Conservation (phyloP, 1,140 invertebrate species). For the Hydropsyche tenuis region DNA sequence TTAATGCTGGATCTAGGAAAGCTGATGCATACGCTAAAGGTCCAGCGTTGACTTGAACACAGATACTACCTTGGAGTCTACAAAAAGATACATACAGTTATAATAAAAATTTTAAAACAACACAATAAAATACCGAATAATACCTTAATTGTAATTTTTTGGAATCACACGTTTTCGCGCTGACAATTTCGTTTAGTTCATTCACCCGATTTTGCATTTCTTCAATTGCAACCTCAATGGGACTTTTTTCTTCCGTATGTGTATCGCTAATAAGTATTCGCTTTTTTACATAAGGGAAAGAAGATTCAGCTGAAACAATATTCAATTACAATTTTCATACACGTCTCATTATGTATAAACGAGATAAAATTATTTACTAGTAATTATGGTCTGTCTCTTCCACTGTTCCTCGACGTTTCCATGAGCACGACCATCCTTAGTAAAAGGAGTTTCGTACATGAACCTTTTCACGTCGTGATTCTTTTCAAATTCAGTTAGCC, state of each 20-base stretch:
- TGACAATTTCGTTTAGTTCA: conserved; percentile 85
- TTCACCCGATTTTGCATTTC: conserved; percentile 87
- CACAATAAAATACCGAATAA: neutral
- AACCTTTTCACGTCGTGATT: conserved; percentile 87
- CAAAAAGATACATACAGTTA: neutral
- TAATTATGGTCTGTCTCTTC: conserved; percentile 85
- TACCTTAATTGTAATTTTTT: conserved; percentile 87
- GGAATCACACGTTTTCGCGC: conserved; percentile 78
- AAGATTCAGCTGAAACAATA: conserved; percentile 71
- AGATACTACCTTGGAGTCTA: conserved; percentile 85
- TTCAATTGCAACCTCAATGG: conserved; percentile 93
- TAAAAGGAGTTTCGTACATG: conserved; percentile 94
- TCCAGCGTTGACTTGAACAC: conserved; percentile 94
- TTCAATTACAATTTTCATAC: neutral
- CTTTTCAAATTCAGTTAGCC: conserved; percentile 82
- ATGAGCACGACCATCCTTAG: conserved; percentile 78
- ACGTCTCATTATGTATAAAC: too few species aligned
- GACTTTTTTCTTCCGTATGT: conserved; percentile 79
- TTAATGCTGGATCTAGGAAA: conserved; percentile 78
- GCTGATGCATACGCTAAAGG: conserved; percentile 91
- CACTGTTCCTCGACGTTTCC: conserved; percentile 87
- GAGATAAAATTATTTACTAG: conserved; percentile 67
- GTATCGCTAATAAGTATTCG: conserved; percentile 78
- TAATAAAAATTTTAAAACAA: too few species aligned
- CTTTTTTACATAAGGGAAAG: conserved; percentile 92